A percentile compares a stretch with the other conserved stretches of the same genome.
Evolutionary conservation across 1,140 invertebrate genomes (phyloP).

Genomic region (Penaeus japonicus): DNA sequence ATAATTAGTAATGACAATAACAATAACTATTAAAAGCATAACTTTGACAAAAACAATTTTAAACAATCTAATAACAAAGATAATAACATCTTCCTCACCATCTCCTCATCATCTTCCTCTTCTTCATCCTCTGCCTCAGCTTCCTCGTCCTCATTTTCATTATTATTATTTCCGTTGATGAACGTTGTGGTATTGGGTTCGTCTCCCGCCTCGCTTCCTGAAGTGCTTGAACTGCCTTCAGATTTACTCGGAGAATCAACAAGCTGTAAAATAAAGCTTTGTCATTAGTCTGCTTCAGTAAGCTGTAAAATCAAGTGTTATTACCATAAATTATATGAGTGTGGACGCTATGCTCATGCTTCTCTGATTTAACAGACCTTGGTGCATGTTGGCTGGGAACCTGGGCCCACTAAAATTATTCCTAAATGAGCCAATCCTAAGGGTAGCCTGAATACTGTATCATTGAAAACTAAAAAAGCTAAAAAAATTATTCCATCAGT

Average conservation of each 20-base stretch:
- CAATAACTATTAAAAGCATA: neutral
- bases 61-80: neutral
- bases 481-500: too few relatives aligned
- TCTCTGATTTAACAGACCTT: too few relatives aligned
- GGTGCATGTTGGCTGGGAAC: too few relatives aligned
- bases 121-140: slow-evolving; percentile 30
- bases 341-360: too few relatives aligned
- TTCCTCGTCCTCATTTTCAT: slow-evolving; percentile 40
- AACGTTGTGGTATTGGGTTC: slow-evolving; percentile 14
- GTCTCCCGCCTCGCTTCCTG: slow-evolving; percentile 46
- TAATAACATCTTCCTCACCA: neutral
- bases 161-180: slow-evolving; percentile 48
- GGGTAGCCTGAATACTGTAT: too few relatives aligned
- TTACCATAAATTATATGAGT: too few relatives aligned
- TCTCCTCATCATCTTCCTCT: slow-evolving; percentile 21
- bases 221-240: slow-evolving; percentile 39
- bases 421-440: too few relatives aligned
- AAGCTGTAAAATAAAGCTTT: slow-evolving; percentile 24
- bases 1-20: too few relatives aligned
- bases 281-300: neutral
- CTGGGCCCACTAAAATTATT: too few relatives aligned
- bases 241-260: slow-evolving; percentile 54
- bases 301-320: neutral
- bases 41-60: neutral
- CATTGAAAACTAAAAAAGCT: too few relatives aligned